A percentile compares a stretch with the other conserved stretches of the same genome.
Evolutionary conservation across 1,140 invertebrate species (phyloP).

Genomic region (Heliconius hermathena): DNA sequence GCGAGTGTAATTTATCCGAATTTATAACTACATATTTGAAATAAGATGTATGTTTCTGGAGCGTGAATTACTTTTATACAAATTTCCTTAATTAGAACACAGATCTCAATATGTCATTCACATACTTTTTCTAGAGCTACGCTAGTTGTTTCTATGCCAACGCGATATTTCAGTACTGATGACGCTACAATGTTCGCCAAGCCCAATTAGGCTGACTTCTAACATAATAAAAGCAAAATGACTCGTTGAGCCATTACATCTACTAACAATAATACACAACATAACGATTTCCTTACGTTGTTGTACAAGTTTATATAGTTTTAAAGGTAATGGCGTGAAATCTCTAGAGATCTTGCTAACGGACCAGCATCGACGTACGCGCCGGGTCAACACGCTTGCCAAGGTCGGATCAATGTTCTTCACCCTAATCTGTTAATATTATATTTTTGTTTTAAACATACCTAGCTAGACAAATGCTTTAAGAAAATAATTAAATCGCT

Average conservation of each 20-base stretch:
- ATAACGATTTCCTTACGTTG: background rate
- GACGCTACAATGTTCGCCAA: constrained; percentile 38
- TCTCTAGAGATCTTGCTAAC: constrained; percentile 46
- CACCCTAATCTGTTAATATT: constrained; percentile 43
- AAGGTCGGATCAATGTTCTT: constrained; percentile 61
- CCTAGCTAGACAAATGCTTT: background rate
- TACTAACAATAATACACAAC: too few relatives aligned
- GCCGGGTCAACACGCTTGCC: constrained; percentile 69
- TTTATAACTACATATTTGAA: background rate
- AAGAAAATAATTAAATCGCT: too few relatives aligned
- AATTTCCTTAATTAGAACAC: constrained; percentile 25
- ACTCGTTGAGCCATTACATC: background rate
- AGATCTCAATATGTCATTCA: background rate
- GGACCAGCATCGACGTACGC: constrained; percentile 56
- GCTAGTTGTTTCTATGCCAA: constrained; percentile 30
- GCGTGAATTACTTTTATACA: too few relatives aligned
- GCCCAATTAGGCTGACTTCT: constrained; percentile 5
- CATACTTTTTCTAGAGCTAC: constrained; percentile 11
- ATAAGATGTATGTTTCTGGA: background rate
- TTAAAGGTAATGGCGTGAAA: background rate
- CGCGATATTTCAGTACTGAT: constrained; percentile 18
- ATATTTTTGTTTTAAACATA: background rate
- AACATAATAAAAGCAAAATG: constrained; percentile 6
- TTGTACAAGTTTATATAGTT: background rate
- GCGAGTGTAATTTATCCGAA: background rate